A percentile compares a stretch with the other conserved stretches of the same genome.
Conservation (phyloP, 2,888 invertebrate genomes). For the Drosophila leonis region DNA sequence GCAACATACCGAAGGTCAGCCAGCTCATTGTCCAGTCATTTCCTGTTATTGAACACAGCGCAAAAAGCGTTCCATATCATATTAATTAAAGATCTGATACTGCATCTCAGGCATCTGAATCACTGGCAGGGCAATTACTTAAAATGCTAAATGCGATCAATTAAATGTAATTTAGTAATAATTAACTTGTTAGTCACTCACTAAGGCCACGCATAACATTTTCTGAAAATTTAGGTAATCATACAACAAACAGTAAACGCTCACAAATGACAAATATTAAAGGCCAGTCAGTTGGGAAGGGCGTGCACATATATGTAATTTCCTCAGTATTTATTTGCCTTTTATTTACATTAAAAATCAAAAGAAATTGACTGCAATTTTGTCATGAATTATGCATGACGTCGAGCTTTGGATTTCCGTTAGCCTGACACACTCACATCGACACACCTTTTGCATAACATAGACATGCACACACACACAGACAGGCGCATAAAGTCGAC, state of each 20-base stretch:
- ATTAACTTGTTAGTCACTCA: constrained; percentile 24
- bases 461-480: constrained; percentile 9
- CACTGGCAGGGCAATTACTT: constrained; percentile 42
- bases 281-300: constrained; percentile 40
- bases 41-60: constrained; percentile 54
- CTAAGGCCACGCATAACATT: constrained; percentile 13
- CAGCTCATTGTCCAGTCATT: constrained; percentile 62
- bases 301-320: constrained; percentile 44
- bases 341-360: constrained; percentile 52
- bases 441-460: constrained; percentile 62
- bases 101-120: constrained; percentile 50
- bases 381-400: constrained; percentile 76
- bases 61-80: constrained; percentile 8
- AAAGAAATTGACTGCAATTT: constrained; percentile 57
- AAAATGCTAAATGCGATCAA: constrained; percentile 47
- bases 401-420: constrained; percentile 70
- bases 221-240: constrained; percentile 3
- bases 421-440: constrained; percentile 64
- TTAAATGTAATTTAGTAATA: constrained; percentile 51
- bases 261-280: constrained; percentile 21
- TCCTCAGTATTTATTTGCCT: constrained; percentile 35
- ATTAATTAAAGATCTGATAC: constrained; percentile 32
- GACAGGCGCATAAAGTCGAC: constrained; percentile 10
- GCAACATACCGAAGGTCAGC: constrained; percentile 49
- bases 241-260: constrained; percentile 8